Conservation (phyloP, 2,888 invertebrate species). For the Drosophila sordidula region DNA sequence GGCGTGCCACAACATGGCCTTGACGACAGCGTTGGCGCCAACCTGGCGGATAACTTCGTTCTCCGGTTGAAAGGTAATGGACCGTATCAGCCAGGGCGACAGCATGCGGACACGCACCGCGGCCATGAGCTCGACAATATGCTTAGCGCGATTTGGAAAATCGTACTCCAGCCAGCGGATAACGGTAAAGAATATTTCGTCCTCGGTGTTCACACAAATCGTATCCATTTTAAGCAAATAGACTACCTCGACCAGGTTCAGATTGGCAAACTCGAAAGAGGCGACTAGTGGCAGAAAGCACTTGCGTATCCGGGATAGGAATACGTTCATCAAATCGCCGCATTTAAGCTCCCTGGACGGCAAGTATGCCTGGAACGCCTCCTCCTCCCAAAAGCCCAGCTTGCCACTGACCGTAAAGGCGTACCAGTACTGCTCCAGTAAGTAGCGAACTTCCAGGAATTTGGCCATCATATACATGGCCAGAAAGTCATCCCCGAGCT, state of each 20-base stretch:
- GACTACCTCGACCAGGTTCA: conserved; percentile 24
- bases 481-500: conserved; percentile 4
- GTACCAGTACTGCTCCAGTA: conserved; percentile 34
- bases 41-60: conserved; percentile 14
- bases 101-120: conserved; percentile 26
- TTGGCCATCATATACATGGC: conserved; percentile 11
- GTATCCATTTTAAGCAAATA: conserved; percentile 20
- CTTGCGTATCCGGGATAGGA: conserved; percentile 20
- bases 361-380: conserved; percentile 25
- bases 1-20: conserved; percentile 25
- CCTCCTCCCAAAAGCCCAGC: conserved; percentile 18
- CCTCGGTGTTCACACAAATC: conserved; percentile 49
- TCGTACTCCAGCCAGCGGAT: conserved; percentile 39
- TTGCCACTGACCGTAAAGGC: background rate
- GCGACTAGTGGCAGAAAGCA: conserved; percentile 41
- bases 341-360: background rate
- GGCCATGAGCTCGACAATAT: conserved; percentile 6
- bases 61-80: conserved; percentile 14
- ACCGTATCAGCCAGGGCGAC: conserved; percentile 31
- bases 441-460: conserved; percentile 8
- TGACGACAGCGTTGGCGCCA: background rate
- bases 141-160: conserved; percentile 27
- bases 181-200: conserved; percentile 48
- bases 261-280: conserved; percentile 20
- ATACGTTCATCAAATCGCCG: conserved; percentile 31